phyloP scores from a whole-genome alignment of 2,888 invertebrate genomes.

The Xylota sylvarum region DNA sequence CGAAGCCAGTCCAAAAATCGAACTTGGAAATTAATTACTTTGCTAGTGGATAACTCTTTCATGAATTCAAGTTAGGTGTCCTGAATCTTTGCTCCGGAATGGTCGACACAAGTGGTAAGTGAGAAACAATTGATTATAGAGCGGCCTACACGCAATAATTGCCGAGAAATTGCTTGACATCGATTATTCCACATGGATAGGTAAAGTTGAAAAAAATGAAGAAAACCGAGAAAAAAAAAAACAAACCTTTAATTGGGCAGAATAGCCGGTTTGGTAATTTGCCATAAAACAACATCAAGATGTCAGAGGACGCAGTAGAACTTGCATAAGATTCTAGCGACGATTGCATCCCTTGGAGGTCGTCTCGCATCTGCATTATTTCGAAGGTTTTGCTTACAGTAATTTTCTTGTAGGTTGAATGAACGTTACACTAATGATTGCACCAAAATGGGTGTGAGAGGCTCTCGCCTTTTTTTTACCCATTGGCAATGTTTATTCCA shows the following conservation, averaged over 20 bases:
- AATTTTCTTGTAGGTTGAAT: conserved; percentile 7
- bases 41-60: conserved; percentile 14
- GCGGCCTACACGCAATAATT: not conserved
- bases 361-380: conserved; percentile 42
- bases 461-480: not conserved
- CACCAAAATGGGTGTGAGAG: conserved; percentile 11
- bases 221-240: too few species aligned
- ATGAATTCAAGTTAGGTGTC: conserved; percentile 35
- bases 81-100: conserved; percentile 34
- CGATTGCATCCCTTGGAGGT: conserved; percentile 33
- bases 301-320: not conserved
- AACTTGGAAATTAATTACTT: conserved; percentile 28
- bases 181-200: conserved; percentile 43
- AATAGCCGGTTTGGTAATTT: conserved; percentile 44
- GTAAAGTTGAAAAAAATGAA: not conserved
- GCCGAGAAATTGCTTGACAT: conserved; percentile 11
- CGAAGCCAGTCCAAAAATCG: conserved; percentile 15
- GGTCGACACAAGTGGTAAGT: conserved; percentile 63
- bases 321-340: conserved; percentile 24
- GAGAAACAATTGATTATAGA: not conserved
- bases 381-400: conserved; percentile 29
- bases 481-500: not conserved
- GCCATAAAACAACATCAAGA: conserved; percentile 8
- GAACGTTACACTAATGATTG: conserved; percentile 43
- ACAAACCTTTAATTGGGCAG: conserved; percentile 13